Evolutionary conservation across 1,140 invertebrate genomes (phyloP), one percentile per base, ranked within the genome.

Genomic region (Cyphomyrmex costatus): DNA sequence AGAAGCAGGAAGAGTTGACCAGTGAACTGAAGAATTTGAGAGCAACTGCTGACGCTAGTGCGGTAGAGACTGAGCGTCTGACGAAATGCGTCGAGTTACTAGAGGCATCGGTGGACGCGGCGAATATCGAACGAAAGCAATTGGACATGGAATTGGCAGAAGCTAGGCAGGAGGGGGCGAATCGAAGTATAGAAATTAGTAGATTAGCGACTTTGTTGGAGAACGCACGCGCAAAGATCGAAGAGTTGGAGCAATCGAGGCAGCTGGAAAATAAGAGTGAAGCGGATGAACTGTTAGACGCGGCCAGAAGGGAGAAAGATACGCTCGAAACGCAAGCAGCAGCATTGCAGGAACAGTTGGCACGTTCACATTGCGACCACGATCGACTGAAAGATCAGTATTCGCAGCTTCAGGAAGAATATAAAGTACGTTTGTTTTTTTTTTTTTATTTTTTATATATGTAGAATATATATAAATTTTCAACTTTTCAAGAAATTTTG

Each of bases 1-100:
- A 96, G n/a, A 98, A 98, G 90, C 97, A 98, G 91, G 97, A 98
- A 89, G 98, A 98, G 89, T 91, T 98, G 0, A 96, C 95, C 89
- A 95, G 95, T 0, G 97, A 98, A 79, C 89, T 98, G 27, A 96
- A 96, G 42, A 92, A 91, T 80, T 88, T 96, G 14, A 66, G 96
- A 95, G 87, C 94, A 90, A 88, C 95, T 91, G 89, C 95, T 92
- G 87, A 95, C 92, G 65, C 90, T 94, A 91, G 96, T 95, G 73
- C 95, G 90, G 96, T 95, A 91, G 97, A 97, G 90, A 96, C 96
- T 33, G 96, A 96, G 82, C 95, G 96, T 2, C 94, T 97, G 19
- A 95, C 96, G n/a, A 97, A 98, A 91, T 96, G 96, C 53, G 95
- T 97, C 68, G 95, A 96, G 14, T 93, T 97, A 2, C 91, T 98